Evolutionary conservation across 2,888 invertebrate genomes (phyloP), one percentile per base, ranked within the genome.

Genomic region (Leucophenga maculata): DNA sequence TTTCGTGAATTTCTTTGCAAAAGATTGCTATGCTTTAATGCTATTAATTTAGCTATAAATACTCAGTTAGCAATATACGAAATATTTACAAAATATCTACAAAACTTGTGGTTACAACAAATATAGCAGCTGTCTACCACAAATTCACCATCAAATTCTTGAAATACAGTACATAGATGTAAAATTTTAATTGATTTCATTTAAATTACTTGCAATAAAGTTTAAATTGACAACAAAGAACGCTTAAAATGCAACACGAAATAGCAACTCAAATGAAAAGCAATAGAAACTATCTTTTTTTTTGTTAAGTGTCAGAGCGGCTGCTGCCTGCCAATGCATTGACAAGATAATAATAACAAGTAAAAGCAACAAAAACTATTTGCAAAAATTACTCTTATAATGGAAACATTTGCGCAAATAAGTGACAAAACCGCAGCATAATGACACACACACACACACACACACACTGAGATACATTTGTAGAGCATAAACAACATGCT

Each of bases 401-500:
- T 26, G 22, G 57, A 57, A 57, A 57, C 57, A 57, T 57, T 50
- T 57, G 57, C 26, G 26, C 14, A 57, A 57, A 31, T 57, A 18
- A 16, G 31, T n/a, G 13, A 54, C 9, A 26, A 57, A 57, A 57
- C 31, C 31, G 57, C 57, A 57, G 11, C 31, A 57, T 57, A 57
- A 57, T 57, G 57, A 26, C 26, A 57, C 11, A 4, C 4, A 54
- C 16, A 13, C 54, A 54, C 22, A 18, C 6, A 52, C 9, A 54
- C 3, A 8, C 6, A 22, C n/a, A 54, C 6, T 11, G 22, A 22
- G 11, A 39, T 11, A 39, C 39, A 39, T 39, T 39, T 39, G 2
- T 4, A 67, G 68, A 71, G 70, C 52, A 65, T n/a, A 18, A 55
- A 44, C 50, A 69, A 70, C 70, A 70, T 67, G 65, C 68, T 66